Evolutionary conservation across 2,888 invertebrate species (phyloP), one percentile per base, ranked within the genome.

Genomic region (Ochropacha duplaris): DNA sequence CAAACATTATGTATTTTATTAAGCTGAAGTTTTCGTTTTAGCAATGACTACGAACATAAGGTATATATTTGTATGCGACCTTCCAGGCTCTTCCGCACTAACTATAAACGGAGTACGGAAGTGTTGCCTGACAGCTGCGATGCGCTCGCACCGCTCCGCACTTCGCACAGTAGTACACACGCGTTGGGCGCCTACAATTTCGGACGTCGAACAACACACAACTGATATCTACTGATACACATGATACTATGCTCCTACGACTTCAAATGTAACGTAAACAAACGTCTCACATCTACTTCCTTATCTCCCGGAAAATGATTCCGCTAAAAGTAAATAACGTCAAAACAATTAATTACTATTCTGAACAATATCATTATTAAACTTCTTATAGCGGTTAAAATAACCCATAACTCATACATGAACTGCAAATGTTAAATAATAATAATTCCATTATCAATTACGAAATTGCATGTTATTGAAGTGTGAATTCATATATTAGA

Each of bases 41-140:
- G 11, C n/a, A 16, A 51, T 12, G 31, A 6, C 14, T 50, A 9
- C 3, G 31, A 52, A 31, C 22, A 36, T 36, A 36, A 36, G 6
- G n/a, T 36, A 36, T 34, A 12, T 31, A 9, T 31, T 22, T 16
- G 19, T 51, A 52, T 51, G 34, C 22, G 52, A 59, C 90, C 91
- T 90, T 85, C 84, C 79, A 66, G 74, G 68, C 68, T 85, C 87
- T 90, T 91, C 91, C 91, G 91, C 71, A 71, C 79, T 65, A 77
- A 81, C 90, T 90, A 88, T 88, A 90, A 86, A 85, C 83, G 83
- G 89, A 82, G 69, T 74, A 81, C 88, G 91, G 91, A 91, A 90
- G 84, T 76, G 60, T 64, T 66, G n/a, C n/a, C 57, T 64, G 63
- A 66, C 66, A 68, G 75, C 74, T 79, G 75, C 74, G 82, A 79